Base-by-base conservation (phyloP, 2,113 vertebrate species). In the Lepisosteus osseus region DNA sequence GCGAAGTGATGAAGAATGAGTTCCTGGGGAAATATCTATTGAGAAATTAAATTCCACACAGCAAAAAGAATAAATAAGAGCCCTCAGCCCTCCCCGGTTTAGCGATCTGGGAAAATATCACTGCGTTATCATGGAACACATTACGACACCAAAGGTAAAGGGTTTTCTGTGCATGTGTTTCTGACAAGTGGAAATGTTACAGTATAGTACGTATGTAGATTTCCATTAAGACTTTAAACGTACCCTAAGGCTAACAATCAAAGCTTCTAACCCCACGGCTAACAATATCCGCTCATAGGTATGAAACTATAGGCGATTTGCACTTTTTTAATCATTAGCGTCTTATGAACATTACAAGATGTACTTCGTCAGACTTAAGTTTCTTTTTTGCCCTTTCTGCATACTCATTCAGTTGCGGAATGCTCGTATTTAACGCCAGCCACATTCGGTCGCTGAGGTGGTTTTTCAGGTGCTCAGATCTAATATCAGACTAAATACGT, bases 71-170 rank as follows among this genome's bases (percentile, higher is more conserved):
- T 57, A 0, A 14, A n/a, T 13, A 12, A 63, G n/a, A 54, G 9
- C 45, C 7, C n/a, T 11, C 9, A 64, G 8, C 13, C n/a, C 3
- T 13, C 13, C 11, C 17, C 14, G 7, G 11, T 29, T 2, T n/a
- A 42, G 29, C 8, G 8, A 14, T 13, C 13, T 14, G 70, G 51
- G 2, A 8, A 11, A n/a, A 17, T 41, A 72, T 40, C 12, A 7
- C 14, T 13, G 47, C 11, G 9, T 61, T 6, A 72, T 45, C 70
- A 88, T 91, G 87, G 90, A 89, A 62, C 75, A 85, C 66, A 88
- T 90, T 71, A 84, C 76, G 1, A 87, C 88, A 4, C 87, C 89
- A 0, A 88, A 90, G 87, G 88, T 90, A 81, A 78, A 42, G 3
- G 79, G 0, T 69, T 69, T 54, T 17, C 51, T 12, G 67, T 69